These are phyloP conservation scores for Microtus pennsylvanicus DNA, from an alignment of 2,113 vertebrate genomes.

Conservation along the genomic window DNA sequence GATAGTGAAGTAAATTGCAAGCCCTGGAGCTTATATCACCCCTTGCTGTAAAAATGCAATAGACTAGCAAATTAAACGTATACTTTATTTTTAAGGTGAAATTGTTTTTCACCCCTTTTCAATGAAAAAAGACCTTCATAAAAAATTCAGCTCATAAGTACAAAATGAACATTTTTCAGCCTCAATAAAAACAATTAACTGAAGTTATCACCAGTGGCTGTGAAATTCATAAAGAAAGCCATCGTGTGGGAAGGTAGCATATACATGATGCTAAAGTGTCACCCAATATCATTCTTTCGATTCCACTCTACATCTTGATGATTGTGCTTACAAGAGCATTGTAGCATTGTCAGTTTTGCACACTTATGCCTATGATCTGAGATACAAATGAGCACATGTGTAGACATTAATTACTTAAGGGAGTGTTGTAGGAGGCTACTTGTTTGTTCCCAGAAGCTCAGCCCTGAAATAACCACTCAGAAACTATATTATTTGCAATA, in stretches of 20 bases:
- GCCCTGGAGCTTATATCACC: neutral
- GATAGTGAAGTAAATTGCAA: neutral
- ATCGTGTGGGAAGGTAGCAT: neutral
- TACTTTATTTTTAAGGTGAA: neutral
- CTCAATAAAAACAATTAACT: neutral
- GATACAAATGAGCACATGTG: neutral
- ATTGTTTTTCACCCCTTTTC: neutral
- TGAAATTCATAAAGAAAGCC: neutral
- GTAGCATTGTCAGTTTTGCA: neutral
- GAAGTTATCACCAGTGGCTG: neutral
- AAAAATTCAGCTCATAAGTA: neutral
- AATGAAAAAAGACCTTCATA: neutral
- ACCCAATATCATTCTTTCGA: neutral
- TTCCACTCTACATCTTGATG: neutral
- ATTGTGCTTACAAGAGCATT: neutral
- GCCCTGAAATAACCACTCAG: too few species aligned
- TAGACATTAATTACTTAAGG: neutral
- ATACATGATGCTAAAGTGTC: neutral
- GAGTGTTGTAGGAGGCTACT: too few species aligned
- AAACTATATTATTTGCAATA: too few species aligned
- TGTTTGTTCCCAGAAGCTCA: too few species aligned
- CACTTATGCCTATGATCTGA: neutral
- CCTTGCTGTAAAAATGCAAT: neutral
- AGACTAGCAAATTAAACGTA: neutral
- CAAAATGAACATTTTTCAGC: neutral